Evolutionary conservation across 2,797 vertebrate species (phyloP), one percentile per base, ranked within the genome.

Genomic region (Sebastes nivosus): DNA sequence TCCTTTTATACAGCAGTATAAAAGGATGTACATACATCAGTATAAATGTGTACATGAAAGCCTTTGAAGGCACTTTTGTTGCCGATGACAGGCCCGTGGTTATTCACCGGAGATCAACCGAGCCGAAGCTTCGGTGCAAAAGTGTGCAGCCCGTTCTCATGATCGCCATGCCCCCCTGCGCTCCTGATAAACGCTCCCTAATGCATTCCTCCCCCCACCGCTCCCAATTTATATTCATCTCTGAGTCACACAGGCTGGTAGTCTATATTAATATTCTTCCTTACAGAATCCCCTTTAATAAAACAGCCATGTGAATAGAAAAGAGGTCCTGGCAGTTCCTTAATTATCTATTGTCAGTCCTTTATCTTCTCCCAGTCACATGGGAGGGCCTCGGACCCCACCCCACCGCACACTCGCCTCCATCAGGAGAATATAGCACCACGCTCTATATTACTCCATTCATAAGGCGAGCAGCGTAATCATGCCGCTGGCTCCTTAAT

Each of bases 311-410:
- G 81, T 77, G 80, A 82, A 80, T 57, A 83, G 78, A 80, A 80
- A 83, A 52, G 75, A 79, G 83, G 84, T 74, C 71, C 77, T 75
- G 84, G 80, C 87, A 88, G 73, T 93, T 91, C 80, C 87, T 93
- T 93, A 93, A 95, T 96, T 93, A 95, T 94, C 92, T 83, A 78
- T 88, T 88, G 89, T 87, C 82, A 86, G 83, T 82, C 75, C 67
- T 95, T 94, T 87, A 94, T 94, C 92, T 92, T 84, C 80, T 65
- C 34, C 42, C 3, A n/a, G 88, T 88, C 80, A 79, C 91, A 82
- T 77, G 80, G 90, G 84, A 88, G 72, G 84, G 50, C 57, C 36
- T 57, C 2, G 1, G 55, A 82, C 88, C 79, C 83, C 82, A 58
- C 89, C 88, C 82, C 60, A 30, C 64, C 75, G 4, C 83, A 24